Conservation (phyloP, 2,113 vertebrate genomes). For the Puffinus mauretanicus region DNA sequence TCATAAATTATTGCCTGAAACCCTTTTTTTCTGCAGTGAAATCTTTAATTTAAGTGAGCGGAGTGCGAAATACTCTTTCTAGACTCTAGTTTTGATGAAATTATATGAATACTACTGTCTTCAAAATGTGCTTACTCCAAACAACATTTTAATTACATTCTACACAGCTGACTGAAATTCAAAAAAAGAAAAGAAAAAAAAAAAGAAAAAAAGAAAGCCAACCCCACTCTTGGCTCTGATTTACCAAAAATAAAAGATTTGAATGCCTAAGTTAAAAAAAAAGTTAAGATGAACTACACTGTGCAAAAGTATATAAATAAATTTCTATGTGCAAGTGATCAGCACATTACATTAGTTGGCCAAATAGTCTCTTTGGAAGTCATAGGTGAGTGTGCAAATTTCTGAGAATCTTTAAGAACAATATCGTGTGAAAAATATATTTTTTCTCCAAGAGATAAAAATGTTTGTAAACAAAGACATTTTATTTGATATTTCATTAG, state of each 20-base stretch:
- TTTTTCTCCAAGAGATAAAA: neutral
- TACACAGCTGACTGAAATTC: neutral
- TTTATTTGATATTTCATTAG: neutral
- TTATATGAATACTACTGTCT: neutral
- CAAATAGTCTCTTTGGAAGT: neutral
- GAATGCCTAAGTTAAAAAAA: neutral
- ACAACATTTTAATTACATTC: slow-evolving; percentile 3
- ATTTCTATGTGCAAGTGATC: neutral
- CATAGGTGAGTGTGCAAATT: neutral
- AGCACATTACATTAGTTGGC: neutral
- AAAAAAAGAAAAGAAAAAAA: neutral
- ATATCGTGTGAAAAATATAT: neutral
- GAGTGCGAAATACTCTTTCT: slow-evolving; percentile 10
- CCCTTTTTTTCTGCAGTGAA: neutral
- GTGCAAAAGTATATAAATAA: neutral
- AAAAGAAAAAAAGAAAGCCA: neutral
- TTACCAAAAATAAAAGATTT: neutral
- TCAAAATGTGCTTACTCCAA: neutral
- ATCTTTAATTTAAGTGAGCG: slow-evolving; percentile 34
- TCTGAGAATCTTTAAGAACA: neutral
- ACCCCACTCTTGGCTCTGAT: neutral
- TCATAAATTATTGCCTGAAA: slow-evolving; percentile 50
- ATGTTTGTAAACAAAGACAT: neutral
- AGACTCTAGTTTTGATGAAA: neutral
- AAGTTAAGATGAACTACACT: neutral